A percentile compares a stretch with the other conserved stretches of the same genome.
phyloP scores from a whole-genome alignment of 2,888 invertebrate genomes.

The Calliphora vomitoria region DNA sequence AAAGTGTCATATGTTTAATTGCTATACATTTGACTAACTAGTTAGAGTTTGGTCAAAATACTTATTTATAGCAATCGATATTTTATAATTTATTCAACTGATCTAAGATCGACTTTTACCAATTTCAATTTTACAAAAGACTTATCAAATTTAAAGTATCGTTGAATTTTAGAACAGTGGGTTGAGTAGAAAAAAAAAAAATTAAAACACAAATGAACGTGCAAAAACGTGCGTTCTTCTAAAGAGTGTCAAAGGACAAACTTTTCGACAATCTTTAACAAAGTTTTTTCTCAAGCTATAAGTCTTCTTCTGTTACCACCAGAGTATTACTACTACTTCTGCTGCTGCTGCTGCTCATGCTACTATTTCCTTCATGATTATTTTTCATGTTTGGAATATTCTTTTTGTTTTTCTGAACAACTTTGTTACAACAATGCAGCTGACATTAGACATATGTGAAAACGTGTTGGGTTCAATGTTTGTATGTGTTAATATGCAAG shows the following conservation, averaged over 20 bases:
- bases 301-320: background rate
- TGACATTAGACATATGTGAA: constrained; percentile 72
- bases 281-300: constrained; percentile 41
- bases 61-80: no score
- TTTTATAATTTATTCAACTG: background rate
- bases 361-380: constrained; percentile 13
- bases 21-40: background rate
- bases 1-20: background rate
- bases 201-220: constrained; percentile 41
- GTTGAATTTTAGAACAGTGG: background rate
- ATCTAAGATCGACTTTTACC: background rate
- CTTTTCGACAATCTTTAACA: constrained; percentile 67
- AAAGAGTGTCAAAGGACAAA: constrained; percentile 69
- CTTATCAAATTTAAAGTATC: background rate
- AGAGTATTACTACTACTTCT: background rate
- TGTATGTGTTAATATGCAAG: constrained; percentile 67
- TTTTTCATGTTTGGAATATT: constrained; percentile 36
- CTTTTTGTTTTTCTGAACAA: constrained; percentile 44
- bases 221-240: constrained; percentile 44
- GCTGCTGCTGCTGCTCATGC: constrained; percentile 26
- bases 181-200: background rate
- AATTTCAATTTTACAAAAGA: background rate
- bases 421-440: constrained; percentile 70
- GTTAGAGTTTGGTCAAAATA: no score
- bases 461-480: constrained; percentile 68